Base-by-base conservation (phyloP, 2,888 invertebrate genomes). In the Tineola bisselliella region DNA sequence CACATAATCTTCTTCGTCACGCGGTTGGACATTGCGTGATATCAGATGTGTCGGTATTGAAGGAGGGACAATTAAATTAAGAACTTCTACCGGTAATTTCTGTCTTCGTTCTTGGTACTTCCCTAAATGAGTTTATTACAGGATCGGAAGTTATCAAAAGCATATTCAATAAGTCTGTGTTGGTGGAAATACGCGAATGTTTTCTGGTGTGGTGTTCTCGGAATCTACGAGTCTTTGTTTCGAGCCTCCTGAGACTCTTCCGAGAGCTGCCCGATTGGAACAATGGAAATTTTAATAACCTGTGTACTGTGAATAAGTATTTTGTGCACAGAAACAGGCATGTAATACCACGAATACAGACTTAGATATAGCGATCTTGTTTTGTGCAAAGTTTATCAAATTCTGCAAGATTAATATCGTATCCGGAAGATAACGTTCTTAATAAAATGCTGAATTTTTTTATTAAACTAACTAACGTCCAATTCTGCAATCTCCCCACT, bases 261-360 rank as follows among this genome's bases (percentile, higher is more conserved):
- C 0, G 66, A 67, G 5, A 67, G 62, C 43, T 65, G 66, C 1
- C 70, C 69, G 11, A 71, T 69, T n/a, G 69, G 68, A 33, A 71
- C 54, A 31, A 70, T 38, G 17, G 67, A 65, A 61, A 67, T 17
- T 62, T 67, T 59, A 8, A 70, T 67, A 10, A 38, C 38, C 10
- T 38, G 6, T 10, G 38, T 10, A 10, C 66, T 66, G 62, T 72
- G 67, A 8, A 66, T 62, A 58, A 69, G 60, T 18, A 69, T 63
- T 63, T 70, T 69, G 56, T 71, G 71, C 60, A 72, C 60, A 12
- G 68, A 67, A 17, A 68, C 65, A n/a, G 68, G 62, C 70, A 69
- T 70, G 5, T 62, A 63, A 56, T 62, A 61, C 62, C 61, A 62
- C 15, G 60, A 19, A 31, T 57, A 62, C 11, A 57, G 44, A 18